phyloP scores from a whole-genome alignment of 1,140 invertebrate genomes.

The Helicoverpa zea region DNA sequence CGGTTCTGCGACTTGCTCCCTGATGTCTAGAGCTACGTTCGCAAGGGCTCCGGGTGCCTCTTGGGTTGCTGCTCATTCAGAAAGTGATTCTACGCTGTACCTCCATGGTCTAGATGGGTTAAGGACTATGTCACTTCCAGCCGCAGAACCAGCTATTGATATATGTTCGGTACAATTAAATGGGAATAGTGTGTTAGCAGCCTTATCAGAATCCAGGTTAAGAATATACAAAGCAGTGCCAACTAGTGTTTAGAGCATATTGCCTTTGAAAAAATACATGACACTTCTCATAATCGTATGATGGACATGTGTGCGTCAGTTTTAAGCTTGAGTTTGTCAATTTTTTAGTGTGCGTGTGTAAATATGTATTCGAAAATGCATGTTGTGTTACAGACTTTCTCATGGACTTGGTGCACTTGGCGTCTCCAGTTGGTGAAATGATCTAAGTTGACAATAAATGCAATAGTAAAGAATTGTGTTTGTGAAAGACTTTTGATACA shows the following conservation, averaged over 20 bases:
- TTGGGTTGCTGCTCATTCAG: conserved; percentile 90
- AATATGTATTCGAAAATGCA: no score
- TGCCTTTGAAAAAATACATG: neutral
- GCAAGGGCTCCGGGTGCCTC: conserved; percentile 65
- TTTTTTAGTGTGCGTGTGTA: no score
- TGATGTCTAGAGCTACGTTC: conserved; percentile 72
- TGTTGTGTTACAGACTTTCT: no score
- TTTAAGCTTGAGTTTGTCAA: no score
- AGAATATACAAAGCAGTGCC: conserved; percentile 87
- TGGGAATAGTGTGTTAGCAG: conserved; percentile 87
- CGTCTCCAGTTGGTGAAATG: no score
- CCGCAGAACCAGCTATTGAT: conserved; percentile 89
- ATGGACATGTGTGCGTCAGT: no score
- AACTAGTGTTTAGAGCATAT: conserved; percentile 24
- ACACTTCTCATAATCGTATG: no score
- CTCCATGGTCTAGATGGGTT: conserved; percentile 90
- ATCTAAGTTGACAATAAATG: no score
- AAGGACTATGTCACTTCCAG: conserved; percentile 87
- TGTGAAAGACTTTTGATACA: no score
- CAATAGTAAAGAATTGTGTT: no score
- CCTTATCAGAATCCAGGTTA: conserved; percentile 89
- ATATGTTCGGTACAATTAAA: conserved; percentile 87
- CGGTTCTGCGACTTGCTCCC: conserved; percentile 65
- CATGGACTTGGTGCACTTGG: no score
- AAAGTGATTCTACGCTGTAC: conserved; percentile 88